A percentile compares a stretch with the other conserved stretches of the same genome.
phyloP scores from a whole-genome alignment of 2,888 invertebrate genomes.

The Heliconius charithonia region DNA sequence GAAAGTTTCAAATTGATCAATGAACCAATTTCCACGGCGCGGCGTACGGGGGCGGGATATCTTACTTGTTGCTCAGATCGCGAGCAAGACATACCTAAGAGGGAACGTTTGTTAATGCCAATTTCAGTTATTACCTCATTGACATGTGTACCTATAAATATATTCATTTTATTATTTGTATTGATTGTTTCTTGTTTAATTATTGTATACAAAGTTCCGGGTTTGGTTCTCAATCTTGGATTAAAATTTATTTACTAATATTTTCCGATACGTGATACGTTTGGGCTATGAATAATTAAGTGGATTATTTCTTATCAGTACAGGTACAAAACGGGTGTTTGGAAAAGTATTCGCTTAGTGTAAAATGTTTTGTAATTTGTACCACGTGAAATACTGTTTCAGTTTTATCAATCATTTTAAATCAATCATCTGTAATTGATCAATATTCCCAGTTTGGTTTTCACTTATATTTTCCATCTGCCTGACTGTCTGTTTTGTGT shows the following conservation, averaged over 20 bases:
- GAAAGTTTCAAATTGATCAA: slow-evolving; percentile 25
- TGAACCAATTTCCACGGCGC: slow-evolving; percentile 16
- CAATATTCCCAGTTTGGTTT: too few relatives aligned
- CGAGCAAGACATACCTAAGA: slow-evolving; percentile 31
- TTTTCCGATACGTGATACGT: neutral
- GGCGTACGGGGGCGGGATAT: slow-evolving; percentile 58
- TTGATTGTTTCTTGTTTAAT: neutral
- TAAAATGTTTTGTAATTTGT: too few relatives aligned
- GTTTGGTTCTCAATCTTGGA: neutral
- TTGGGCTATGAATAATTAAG: neutral
- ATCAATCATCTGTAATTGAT: too few relatives aligned
- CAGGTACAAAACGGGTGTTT: too few relatives aligned
- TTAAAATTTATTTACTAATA: neutral
- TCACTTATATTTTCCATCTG: neutral
- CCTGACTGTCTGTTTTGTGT: neutral
- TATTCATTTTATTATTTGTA: neutral
- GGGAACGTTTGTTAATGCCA: slow-evolving; percentile 13
- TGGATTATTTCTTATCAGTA: neutral
- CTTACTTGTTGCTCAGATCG: slow-evolving; percentile 74
- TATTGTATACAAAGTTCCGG: neutral
- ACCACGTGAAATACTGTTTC: too few relatives aligned
- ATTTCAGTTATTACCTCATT: slow-evolving; percentile 12
- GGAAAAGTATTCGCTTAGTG: too few relatives aligned
- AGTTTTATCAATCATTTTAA: too few relatives aligned
- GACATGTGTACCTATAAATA: neutral